These are phyloP conservation scores for Otocyon megalotis DNA, from an alignment of 2,113 vertebrate genomes.

Conservation along the genomic window DNA sequence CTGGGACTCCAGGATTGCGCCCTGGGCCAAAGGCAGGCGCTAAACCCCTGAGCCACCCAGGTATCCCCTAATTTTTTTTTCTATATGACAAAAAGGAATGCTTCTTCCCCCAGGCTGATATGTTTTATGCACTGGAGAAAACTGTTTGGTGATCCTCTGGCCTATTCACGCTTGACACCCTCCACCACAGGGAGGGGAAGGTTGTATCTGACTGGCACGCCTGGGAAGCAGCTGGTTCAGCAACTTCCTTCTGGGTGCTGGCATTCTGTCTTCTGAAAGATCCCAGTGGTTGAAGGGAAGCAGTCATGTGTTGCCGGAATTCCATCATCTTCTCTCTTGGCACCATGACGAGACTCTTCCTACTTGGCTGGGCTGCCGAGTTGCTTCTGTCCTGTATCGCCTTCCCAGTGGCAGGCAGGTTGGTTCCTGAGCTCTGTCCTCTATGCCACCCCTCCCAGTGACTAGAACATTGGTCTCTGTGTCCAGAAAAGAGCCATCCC, in stretches of 20 bases:
- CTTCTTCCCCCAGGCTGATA: neutral
- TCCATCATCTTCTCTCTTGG: neutral
- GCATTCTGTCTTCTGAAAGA: neutral
- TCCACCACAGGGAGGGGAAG: too few species aligned
- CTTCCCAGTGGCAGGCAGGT: neutral
- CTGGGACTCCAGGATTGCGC: too few species aligned
- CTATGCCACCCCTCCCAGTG: neutral
- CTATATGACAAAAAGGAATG: fast-evolving
- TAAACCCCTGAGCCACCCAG: too few species aligned
- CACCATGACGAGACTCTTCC: fast-evolving
- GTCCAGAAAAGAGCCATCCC: fast-evolving
- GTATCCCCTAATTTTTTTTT: neutral
- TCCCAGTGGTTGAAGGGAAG: fast-evolving
- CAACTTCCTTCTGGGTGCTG: neutral
- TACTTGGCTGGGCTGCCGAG: fast-evolving
- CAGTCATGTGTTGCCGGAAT: fast-evolving
- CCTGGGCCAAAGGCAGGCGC: too few species aligned
- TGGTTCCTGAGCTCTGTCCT: neutral
- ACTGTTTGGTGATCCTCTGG: fast-evolving
- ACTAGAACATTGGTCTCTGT: fast-evolving
- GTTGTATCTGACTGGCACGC: fast-evolving
- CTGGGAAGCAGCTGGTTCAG: neutral
- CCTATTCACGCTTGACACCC: neutral
- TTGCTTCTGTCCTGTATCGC: fast-evolving
- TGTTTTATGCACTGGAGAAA: neutral